Evolutionary conservation across 2,888 invertebrate genomes (phyloP).

Genomic region (Ligdia adustata): DNA sequence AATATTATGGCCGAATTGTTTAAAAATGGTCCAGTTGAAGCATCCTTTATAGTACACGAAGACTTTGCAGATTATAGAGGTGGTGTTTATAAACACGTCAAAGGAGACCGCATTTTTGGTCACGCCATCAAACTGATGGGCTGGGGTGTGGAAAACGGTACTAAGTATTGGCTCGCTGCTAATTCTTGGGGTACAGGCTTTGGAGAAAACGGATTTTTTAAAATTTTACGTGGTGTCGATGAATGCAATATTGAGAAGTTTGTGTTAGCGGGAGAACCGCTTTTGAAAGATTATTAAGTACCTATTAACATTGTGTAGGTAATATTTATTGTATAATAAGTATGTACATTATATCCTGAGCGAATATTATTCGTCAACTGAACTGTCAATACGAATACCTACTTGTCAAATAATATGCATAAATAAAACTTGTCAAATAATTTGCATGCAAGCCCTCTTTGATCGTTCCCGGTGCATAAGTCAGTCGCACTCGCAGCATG

Average conservation of each 20-base stretch:
- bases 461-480: too few relatives aligned
- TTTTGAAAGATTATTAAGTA: conserved; percentile 4
- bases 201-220: conserved; percentile 91
- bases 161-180: conserved; percentile 91
- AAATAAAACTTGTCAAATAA: too few relatives aligned
- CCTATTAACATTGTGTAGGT: too few relatives aligned
- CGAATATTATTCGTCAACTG: too few relatives aligned
- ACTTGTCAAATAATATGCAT: too few relatives aligned
- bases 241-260: conserved; percentile 7
- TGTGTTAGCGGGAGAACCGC: conserved; percentile 1
- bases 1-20: conserved; percentile 83
- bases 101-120: neutral
- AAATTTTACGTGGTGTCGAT: conserved; percentile 70
- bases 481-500: too few relatives aligned
- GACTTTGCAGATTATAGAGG: conserved; percentile 22
- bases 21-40: conserved; percentile 89
- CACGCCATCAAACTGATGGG: conserved; percentile 82
- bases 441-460: too few relatives aligned
- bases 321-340: too few relatives aligned
- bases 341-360: too few relatives aligned
- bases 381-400: too few relatives aligned
- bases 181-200: conserved; percentile 94
- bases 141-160: conserved; percentile 88
- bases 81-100: conserved; percentile 20
- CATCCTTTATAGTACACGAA: neutral